Conservation (phyloP, 2,113 vertebrate species). For the Lagenorhynchus albirostris region DNA sequence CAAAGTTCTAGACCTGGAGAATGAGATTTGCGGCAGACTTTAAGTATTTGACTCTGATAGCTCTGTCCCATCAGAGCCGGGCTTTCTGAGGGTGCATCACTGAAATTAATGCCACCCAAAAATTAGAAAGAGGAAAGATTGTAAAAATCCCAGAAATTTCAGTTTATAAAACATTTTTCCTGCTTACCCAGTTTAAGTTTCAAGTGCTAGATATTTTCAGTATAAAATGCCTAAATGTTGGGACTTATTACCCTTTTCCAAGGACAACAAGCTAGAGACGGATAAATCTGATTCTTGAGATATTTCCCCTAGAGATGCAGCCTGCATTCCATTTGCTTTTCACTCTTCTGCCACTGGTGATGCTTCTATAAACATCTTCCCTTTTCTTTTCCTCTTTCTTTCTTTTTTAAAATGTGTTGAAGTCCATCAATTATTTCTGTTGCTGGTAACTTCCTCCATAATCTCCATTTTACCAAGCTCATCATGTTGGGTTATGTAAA, state of each 20-base stretch:
- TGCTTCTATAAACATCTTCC: background rate
- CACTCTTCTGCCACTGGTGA: background rate
- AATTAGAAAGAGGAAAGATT: background rate
- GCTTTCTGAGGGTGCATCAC: background rate
- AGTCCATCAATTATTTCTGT: background rate
- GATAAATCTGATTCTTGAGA: background rate
- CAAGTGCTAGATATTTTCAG: background rate
- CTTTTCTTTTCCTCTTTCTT: background rate
- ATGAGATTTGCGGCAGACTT: background rate
- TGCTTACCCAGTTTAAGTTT: background rate
- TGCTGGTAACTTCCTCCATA: background rate
- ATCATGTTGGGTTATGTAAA: background rate
- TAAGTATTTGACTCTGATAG: background rate
- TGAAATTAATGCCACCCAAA: background rate
- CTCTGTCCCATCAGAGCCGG: background rate
- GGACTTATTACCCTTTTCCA: background rate
- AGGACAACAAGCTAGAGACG: background rate
- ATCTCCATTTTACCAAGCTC: background rate
- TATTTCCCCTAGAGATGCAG: background rate
- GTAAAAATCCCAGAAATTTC: background rate
- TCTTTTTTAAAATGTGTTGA: background rate
- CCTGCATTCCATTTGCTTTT: background rate
- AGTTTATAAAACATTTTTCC: background rate
- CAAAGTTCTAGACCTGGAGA: background rate
- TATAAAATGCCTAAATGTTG: background rate